A percentile compares a stretch with the other conserved stretches of the same genome.
phyloP scores from a whole-genome alignment of 2,888 invertebrate genomes.

The Operophtera brumata region DNA sequence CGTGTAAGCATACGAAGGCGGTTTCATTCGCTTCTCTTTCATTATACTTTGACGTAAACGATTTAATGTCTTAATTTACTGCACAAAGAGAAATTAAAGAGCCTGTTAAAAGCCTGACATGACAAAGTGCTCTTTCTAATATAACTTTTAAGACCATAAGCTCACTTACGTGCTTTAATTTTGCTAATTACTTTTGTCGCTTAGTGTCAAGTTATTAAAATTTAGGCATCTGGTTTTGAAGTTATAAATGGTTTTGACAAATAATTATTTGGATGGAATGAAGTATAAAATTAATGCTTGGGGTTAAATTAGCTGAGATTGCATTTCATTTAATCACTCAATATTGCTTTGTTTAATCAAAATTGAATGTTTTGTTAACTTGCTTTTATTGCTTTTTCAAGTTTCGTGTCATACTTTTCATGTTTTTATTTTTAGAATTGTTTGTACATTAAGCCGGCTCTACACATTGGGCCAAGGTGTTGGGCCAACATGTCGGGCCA shows the following conservation, averaged over 20 bases:
- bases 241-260: conserved; percentile 32
- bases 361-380: no score
- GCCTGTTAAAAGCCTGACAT: conserved; percentile 77
- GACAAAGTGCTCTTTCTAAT: conserved; percentile 76
- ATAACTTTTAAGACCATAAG: conserved; percentile 73
- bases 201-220: conserved; percentile 54
- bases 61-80: conserved; percentile 77
- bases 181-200: conserved; percentile 64
- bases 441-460: no score
- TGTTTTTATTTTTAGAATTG: no score
- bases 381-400: no score
- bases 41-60: conserved; percentile 69
- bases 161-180: conserved; percentile 67
- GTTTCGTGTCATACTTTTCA: no score
- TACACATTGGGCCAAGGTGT: no score
- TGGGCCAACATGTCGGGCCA: no score
- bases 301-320: conserved; percentile 35
- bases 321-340: neutral
- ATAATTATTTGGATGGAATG: conserved; percentile 38
- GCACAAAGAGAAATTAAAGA: conserved; percentile 77
- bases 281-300: conserved; percentile 28
- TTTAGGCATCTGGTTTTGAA: conserved; percentile 33
- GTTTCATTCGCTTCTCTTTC: conserved; percentile 58
- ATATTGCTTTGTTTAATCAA: conserved; percentile 8
- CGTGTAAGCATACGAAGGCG: conserved; percentile 30